Percentiles rank a stretch among this genome's conserved stretches.
Evolutionary conservation across 1,140 invertebrate species (phyloP).

Genomic region (Leptopilina clavipes): DNA sequence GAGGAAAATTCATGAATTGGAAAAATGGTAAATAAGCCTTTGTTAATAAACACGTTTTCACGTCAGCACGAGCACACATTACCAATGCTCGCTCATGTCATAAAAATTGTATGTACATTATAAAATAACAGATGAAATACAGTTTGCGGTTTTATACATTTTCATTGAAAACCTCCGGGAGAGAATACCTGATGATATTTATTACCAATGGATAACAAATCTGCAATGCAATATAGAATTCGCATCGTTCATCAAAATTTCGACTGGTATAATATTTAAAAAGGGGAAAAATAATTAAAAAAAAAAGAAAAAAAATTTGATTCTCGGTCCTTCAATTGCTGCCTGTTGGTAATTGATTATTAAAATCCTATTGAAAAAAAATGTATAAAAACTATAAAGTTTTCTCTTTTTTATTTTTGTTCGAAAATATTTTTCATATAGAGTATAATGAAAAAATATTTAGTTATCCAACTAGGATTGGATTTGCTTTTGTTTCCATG

Average conservation of each 20-base stretch:
- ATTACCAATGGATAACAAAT: conserved; percentile 27
- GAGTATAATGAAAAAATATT: no score
- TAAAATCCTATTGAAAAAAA: not conserved
- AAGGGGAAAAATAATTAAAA: not conserved
- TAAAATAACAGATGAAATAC: conserved; percentile 26
- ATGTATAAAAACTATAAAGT: no score
- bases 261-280: not conserved
- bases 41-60: not conserved
- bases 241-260: conserved; percentile 19
- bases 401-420: no score
- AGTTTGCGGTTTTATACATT: conserved; percentile 1
- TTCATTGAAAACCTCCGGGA: not conserved
- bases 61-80: conserved; percentile 14
- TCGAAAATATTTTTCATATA: not conserved
- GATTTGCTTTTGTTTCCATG: no score
- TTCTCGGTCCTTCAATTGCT: not conserved
- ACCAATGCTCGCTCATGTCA: not conserved
- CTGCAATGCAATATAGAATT: not conserved
- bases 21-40: not conserved
- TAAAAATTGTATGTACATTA: conserved; percentile 13
- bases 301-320: not conserved
- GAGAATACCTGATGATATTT: conserved; percentile 31
- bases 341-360: not conserved
- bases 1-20: not conserved
- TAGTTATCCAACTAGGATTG: not conserved